Percentiles rank a stretch among this genome's conserved stretches.
phyloP scores from a whole-genome alignment of 2,113 vertebrate species.

The Chlorocebus sabaeus region DNA sequence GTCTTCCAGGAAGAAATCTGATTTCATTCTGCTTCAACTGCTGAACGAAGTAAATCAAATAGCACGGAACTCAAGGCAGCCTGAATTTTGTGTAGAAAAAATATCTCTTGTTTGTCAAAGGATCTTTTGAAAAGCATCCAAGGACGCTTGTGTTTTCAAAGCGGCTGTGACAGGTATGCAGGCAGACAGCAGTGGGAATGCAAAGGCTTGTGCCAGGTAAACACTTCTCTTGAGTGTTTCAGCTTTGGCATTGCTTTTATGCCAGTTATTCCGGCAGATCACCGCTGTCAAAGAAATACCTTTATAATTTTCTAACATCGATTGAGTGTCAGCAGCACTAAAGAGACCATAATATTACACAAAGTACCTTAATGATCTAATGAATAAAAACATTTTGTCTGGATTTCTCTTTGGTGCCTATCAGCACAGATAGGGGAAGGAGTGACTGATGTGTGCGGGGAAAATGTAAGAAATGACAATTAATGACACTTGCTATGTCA shows the following conservation, averaged over 20 bases:
- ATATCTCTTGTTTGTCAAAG: slow-evolving; percentile 39
- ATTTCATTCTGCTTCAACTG: neutral
- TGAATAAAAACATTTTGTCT: slow-evolving; percentile 38
- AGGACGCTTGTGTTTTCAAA: neutral
- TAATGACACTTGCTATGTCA: neutral
- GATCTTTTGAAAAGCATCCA: slow-evolving; percentile 27
- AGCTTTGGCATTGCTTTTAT: neutral
- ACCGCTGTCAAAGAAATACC: slow-evolving; percentile 19
- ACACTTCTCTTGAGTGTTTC: neutral
- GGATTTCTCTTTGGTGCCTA: slow-evolving; percentile 4
- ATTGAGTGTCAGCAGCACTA: neutral
- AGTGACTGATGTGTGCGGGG: neutral
- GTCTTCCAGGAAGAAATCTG: neutral
- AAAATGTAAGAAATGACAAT: neutral
- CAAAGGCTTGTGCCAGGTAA: slow-evolving; percentile 20
- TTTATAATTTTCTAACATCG: slow-evolving; percentile 9
- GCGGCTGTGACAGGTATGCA: slow-evolving; percentile 10
- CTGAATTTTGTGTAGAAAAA: neutral
- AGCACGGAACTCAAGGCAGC: slow-evolving; percentile 13
- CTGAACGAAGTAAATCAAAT: neutral
- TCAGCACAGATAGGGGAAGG: neutral
- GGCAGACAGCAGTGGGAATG: neutral
- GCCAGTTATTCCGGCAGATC: neutral
- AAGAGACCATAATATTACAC: neutral
- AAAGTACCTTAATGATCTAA: slow-evolving; percentile 7